phyloP scores from a whole-genome alignment of 2,888 invertebrate species.

The Aspidiotus destructor region DNA sequence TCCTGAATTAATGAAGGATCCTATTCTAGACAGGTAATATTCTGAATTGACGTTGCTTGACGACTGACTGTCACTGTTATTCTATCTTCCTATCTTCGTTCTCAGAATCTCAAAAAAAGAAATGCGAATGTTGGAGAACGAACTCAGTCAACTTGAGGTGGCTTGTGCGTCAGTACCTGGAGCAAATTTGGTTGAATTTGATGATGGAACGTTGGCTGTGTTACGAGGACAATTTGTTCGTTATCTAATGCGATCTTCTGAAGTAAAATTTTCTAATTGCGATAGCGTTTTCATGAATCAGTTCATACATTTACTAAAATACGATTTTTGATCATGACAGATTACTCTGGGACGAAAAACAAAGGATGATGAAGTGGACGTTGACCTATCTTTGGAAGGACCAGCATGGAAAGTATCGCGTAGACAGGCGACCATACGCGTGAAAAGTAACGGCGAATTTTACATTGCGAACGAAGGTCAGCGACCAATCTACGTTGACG shows the following conservation, averaged over 20 bases:
- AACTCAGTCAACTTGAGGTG: conserved; percentile 81
- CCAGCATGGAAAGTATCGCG: conserved; percentile 89
- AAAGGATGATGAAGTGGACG: conserved; percentile 80
- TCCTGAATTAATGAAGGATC: no score
- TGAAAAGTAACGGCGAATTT: conserved; percentile 89
- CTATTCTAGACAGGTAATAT: no score
- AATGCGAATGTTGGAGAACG: conserved; percentile 79
- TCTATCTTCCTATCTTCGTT: conserved; percentile 1
- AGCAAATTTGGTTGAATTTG: conserved; percentile 75
- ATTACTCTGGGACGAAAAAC: conserved; percentile 87
- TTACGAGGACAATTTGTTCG: conserved; percentile 82
- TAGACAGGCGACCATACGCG: conserved; percentile 78
- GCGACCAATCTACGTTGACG: conserved; percentile 87
- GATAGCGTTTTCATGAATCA: no score
- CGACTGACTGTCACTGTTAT: no score
- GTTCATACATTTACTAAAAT: no score
- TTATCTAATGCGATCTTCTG: conserved; percentile 86
- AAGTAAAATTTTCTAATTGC: conserved; percentile 46
- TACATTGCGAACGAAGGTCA: conserved; percentile 91
- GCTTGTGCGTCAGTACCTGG: conserved; percentile 82
- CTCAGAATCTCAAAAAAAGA: conserved; percentile 65
- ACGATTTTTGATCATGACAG: conserved; percentile 42
- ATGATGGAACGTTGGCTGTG: conserved; percentile 86
- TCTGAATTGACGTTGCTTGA: no score
- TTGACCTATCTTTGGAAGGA: conserved; percentile 86